Conservation (phyloP, 2,888 invertebrate species). For the Luffia ferchaultella region DNA sequence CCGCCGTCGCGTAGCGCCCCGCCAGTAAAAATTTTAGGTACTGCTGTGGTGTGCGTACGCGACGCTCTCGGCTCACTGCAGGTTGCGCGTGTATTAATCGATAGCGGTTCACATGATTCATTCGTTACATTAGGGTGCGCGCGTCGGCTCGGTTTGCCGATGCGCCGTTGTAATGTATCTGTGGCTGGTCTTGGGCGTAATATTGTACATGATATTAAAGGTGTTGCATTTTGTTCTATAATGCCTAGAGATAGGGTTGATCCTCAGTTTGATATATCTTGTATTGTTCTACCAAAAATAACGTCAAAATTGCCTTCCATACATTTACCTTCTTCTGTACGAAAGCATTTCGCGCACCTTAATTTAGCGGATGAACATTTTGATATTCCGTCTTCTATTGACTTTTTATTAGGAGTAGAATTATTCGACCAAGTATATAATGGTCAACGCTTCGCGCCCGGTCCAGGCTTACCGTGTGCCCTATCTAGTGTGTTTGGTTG, state of each 20-base stretch:
- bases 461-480: constrained; percentile 4
- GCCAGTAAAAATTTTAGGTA: too few relatives aligned
- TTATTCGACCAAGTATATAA: neutral
- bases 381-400: neutral
- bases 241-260: too few relatives aligned
- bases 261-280: neutral
- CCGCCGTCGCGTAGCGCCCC: too few relatives aligned
- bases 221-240: too few relatives aligned
- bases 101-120: constrained; percentile 6
- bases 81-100: constrained; percentile 5
- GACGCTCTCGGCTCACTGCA: too few relatives aligned
- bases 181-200: constrained; percentile 4
- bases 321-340: neutral
- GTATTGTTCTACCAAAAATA: neutral
- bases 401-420: neutral
- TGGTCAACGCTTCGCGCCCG: neutral
- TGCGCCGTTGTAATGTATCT: constrained; percentile 2
- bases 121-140: constrained; percentile 7
- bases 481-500: constrained; percentile 8
- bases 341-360: neutral
- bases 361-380: neutral
- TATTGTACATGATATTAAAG: too few relatives aligned
- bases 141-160: constrained; percentile 3
- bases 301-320: constrained; percentile 1
- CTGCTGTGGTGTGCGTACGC: too few relatives aligned